Evolutionary conservation across 2,888 invertebrate species (phyloP), one percentile per base, ranked within the genome.

Genomic region (Mesoligia furuncula): DNA sequence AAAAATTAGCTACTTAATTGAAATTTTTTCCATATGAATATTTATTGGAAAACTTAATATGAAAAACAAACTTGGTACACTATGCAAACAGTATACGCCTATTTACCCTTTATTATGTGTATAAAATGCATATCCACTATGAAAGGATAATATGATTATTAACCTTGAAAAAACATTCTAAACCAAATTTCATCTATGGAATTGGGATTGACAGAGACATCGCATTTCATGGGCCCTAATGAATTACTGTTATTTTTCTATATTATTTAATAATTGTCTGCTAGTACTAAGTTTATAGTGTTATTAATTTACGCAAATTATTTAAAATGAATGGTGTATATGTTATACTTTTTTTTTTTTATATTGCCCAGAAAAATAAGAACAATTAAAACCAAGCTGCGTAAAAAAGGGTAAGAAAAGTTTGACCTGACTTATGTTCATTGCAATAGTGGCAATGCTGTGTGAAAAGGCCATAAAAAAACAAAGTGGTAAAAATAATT

Each of bases 1-100:
- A 72, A 62, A 74, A 74, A 81, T 20, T 71, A 72, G 42, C 9
- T 48, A 51, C 15, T 1, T 24, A 45, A 13, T 17, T 39, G 5
- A 45, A 48, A 39, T 13, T 36, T 67, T n/a, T 51, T 39, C 13
- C 15, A 54, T 68, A 9, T 0, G 4, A n/a, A 64, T 59, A 15
- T n/a, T 54, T 39, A 61, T n/a, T 62, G 9, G 62, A n/a, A 36
- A 42, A 36, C 1, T 27, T 36, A 24, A 51, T 39, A 15, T 31
- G 64, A 36, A 39, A 54, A 75, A 15, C 7, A 62, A 62, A 62
- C 15, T 48, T 65, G 5, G 48, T 27, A 51, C 57, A 24, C 15
- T 36, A 39, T 61, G 24, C 9, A 62, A 17, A 36, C 36, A 9
- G 42, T 36, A 79, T 51, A 20, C n/a, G 15, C 31, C 6, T 42